Percentiles rank a stretch among this genome's conserved stretches.
Conservation (phyloP, 2,113 vertebrate genomes). For the Bubalus kerabau region DNA sequence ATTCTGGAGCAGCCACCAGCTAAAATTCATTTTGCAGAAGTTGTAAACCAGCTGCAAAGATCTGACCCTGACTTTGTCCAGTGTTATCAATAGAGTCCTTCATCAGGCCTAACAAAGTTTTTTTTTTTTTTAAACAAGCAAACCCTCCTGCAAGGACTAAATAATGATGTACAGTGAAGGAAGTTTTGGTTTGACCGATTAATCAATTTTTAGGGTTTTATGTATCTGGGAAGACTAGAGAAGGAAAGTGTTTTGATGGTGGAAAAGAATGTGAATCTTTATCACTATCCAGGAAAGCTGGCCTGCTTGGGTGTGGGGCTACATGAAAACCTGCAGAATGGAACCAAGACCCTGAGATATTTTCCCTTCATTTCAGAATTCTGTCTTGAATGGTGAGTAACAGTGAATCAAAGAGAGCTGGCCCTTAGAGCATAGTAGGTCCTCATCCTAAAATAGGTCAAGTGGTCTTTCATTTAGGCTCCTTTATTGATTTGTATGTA, state of each 20-base stretch:
- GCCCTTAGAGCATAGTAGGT: not conserved
- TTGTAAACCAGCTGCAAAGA: not conserved
- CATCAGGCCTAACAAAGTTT: not conserved
- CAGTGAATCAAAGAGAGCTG: not conserved
- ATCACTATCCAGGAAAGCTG: not conserved
- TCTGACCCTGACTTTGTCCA: not conserved
- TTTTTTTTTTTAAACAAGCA: not conserved
- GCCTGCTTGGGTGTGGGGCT: not conserved
- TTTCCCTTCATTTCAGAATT: not conserved
- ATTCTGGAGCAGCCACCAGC: not conserved
- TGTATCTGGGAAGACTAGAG: not conserved
- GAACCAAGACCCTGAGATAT: not conserved
- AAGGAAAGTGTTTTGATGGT: not conserved
- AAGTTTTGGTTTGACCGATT: not conserved
- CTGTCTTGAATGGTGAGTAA: not conserved
- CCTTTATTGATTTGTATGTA: not conserved
- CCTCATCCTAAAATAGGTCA: not conserved
- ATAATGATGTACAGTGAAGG: not conserved
- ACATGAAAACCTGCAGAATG: not conserved
- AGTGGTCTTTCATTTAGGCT: not conserved
- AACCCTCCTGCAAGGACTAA: not conserved
- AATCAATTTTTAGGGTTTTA: not conserved
- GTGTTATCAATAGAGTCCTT: not conserved
- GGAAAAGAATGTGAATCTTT: not conserved
- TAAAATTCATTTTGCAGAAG: not conserved